These are phyloP conservation scores for Phainopepla nitens DNA, from an alignment of 2,113 vertebrate species.

Conservation along the genomic window DNA sequence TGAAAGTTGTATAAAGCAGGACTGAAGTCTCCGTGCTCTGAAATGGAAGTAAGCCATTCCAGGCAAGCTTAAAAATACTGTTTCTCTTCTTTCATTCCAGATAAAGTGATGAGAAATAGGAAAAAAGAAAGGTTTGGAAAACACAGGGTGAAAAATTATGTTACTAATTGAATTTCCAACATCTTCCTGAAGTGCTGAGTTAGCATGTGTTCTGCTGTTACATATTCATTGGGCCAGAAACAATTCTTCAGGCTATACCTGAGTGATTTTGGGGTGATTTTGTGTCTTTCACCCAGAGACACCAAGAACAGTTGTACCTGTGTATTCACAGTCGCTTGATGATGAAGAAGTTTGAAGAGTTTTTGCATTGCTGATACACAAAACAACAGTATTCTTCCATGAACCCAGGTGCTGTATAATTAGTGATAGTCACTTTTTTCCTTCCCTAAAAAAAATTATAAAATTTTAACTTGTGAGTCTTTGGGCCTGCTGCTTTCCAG, in stretches of 20 bases:
- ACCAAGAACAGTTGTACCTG: not conserved
- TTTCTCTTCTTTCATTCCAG: not conserved
- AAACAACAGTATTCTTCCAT: not conserved
- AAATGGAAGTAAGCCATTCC: not conserved
- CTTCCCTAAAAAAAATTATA: not conserved
- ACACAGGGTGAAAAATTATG: not conserved
- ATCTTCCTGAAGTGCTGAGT: not conserved
- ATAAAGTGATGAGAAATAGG: not conserved
- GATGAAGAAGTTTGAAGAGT: not conserved
- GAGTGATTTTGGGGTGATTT: not conserved
- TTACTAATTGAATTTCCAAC: not conserved
- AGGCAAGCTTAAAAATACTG: not conserved
- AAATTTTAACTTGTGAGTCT: not conserved
- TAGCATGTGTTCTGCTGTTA: not conserved
- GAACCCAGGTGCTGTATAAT: not conserved
- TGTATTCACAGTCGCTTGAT: not conserved
- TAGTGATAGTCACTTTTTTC: not conserved
- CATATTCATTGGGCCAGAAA: not conserved
- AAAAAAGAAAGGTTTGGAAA: not conserved
- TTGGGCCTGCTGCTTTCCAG: not conserved
- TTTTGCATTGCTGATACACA: not conserved
- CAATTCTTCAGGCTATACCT: not conserved
- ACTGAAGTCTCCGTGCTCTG: not conserved
- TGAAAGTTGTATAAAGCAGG: not conserved
- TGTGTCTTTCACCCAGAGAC: not conserved